Base-by-base conservation (phyloP, 1,140 invertebrate genomes). In the Drosophila bipectinata region DNA sequence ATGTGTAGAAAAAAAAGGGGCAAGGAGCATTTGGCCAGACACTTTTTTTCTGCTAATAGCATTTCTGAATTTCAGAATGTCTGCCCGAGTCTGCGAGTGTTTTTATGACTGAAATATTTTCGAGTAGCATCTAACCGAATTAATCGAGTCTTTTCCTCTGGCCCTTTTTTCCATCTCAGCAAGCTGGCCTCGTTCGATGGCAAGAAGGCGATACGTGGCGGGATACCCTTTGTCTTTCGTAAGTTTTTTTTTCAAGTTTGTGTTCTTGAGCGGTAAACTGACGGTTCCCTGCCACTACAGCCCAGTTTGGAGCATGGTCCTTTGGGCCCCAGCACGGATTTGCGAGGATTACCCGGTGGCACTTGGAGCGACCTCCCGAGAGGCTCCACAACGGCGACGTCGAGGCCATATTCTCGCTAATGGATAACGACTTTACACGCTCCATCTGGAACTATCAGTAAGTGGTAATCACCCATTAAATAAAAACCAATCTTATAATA, bases 151-250 rank as follows among this genome's bases (percentile, higher is more conserved):
- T 52, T 56, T 51, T 32, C 39, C 45, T 32, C 24, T 28, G 26
- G 45, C 39, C 92, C 1, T 18, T 92, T 81, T 83, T 95, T 95
- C 77, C 45, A 18, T 8, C 15, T 48, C 93, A 97, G 97, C 92
- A 98, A 98, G 93, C 96, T 98, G 92, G 97, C 98, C 34, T 95
- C 98, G 30, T 98, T 99, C 93, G 97, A 98, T 94, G 97, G 97
- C 57, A 98, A 98, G 92, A 97, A 98, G 92, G 96, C 97, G 32
- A 99, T 98, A 92, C 94, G 97, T 91, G 98, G 98, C 89, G 98
- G 98, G 89, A 98, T 98, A 92, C 97, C 97, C 64, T 96, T 99
- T 92, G 97, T 99, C 74, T 99, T 98, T 93, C 98, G 97, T 98
- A 95, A 98, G 97, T 97, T 92, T 48, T 24, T 48, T 24, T 21